phyloP scores from a whole-genome alignment of 2,797 vertebrate species.

The Anguilla megastoma region DNA sequence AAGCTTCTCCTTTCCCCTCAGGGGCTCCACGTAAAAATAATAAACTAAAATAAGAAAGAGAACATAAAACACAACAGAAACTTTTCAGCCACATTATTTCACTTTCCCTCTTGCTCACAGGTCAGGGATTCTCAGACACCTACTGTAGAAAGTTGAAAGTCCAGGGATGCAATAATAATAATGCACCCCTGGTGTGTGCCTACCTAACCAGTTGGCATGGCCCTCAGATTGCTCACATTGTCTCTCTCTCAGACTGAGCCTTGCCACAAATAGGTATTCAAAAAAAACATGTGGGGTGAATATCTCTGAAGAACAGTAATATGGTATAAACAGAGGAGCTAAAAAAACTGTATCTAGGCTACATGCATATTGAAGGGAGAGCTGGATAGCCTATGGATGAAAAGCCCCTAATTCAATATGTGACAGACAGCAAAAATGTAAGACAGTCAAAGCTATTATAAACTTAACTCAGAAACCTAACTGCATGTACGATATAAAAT shows the following conservation, averaged over 20 bases:
- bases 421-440: background rate
- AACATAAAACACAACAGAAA: background rate
- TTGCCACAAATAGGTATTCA: background rate
- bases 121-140: no score
- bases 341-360: background rate
- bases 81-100: no score
- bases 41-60: background rate
- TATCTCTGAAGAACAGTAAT: background rate
- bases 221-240: background rate
- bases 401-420: background rate
- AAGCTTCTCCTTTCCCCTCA: background rate
- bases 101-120: no score
- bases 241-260: background rate
- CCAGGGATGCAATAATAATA: no score
- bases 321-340: background rate
- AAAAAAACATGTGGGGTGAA: background rate
- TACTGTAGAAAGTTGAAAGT: no score
- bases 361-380: background rate
- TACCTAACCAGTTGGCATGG: background rate
- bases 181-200: no score
- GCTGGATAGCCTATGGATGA: background rate
- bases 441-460: background rate
- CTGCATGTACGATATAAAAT: background rate
- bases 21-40: background rate
- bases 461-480: background rate